Conservation (phyloP, 2,888 invertebrate genomes). For the Pinctada fucata region DNA sequence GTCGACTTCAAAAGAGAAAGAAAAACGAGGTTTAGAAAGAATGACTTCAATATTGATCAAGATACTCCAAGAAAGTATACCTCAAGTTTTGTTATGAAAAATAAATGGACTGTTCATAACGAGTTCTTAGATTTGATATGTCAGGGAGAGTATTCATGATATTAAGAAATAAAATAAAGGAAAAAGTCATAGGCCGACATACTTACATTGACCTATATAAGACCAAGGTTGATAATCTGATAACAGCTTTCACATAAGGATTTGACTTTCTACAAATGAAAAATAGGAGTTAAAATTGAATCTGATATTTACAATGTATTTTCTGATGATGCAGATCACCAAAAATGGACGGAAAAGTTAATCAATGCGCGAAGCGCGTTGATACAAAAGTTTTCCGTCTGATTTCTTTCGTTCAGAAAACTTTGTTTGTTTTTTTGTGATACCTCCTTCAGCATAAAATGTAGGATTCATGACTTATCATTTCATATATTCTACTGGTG, state of each 20-base stretch:
- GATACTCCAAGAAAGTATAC: not conserved
- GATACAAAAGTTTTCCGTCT: too few species aligned
- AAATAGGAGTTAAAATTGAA: not conserved
- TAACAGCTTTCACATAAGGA: constrained; percentile 39
- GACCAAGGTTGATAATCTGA: not conserved
- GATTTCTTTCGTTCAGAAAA: not conserved
- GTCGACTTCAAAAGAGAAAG: constrained; percentile 22
- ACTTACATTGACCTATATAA: constrained; percentile 16
- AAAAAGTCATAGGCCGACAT: not conserved
- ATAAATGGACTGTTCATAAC: too few species aligned
- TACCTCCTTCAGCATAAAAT: not conserved
- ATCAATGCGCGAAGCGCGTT: too few species aligned
- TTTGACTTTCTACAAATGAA: constrained; percentile 33
- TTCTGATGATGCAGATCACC: too few species aligned
- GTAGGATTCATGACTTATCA: not conserved
- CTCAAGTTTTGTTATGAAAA: too few species aligned
- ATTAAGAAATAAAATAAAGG: too few species aligned
- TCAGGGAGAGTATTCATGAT: too few species aligned
- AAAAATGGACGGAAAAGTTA: too few species aligned
- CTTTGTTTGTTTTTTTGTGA: not conserved
- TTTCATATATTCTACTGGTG: not conserved
- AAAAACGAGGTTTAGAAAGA: not conserved
- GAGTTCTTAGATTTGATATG: too few species aligned
- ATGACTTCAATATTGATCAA: not conserved
- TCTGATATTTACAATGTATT: too few species aligned